These are phyloP conservation scores for Drosophila picticornis DNA, from an alignment of 2,888 invertebrate species.

Conservation along the genomic window DNA sequence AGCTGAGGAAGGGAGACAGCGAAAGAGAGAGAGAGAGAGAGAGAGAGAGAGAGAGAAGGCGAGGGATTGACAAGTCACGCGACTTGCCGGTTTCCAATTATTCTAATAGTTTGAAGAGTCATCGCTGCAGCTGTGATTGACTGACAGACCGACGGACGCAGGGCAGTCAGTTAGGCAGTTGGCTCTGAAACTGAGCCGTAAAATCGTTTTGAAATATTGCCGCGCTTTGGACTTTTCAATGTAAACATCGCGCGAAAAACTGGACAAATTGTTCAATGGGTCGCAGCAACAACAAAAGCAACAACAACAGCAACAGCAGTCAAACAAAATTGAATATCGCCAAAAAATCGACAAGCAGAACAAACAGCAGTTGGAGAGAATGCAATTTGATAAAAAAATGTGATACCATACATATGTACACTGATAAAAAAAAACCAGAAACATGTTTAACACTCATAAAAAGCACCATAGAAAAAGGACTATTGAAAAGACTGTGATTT, in stretches of 20 bases:
- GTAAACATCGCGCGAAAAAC: constrained; percentile 73
- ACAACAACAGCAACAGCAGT: constrained; percentile 65
- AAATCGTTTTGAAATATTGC: constrained; percentile 68
- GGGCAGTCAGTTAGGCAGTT: not conserved
- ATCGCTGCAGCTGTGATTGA: constrained; percentile 37
- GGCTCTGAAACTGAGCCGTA: constrained; percentile 2
- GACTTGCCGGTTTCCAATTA: constrained; percentile 49
- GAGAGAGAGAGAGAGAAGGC: constrained; percentile 12
- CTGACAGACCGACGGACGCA: constrained; percentile 11
- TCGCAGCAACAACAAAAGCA: constrained; percentile 17
- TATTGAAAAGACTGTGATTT: not conserved
- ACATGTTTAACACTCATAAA: no score
- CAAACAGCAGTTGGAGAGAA: constrained; percentile 23
- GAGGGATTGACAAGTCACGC: constrained; percentile 44
- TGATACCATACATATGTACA: not conserved
- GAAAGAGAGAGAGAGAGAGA: no score
- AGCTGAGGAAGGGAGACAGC: not conserved
- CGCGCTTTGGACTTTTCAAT: constrained; percentile 61
- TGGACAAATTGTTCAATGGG: constrained; percentile 72
- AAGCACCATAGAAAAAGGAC: no score
- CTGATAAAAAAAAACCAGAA: not conserved
- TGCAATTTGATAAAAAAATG: constrained; percentile 16
- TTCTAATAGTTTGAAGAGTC: constrained; percentile 52
- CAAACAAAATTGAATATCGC: constrained; percentile 83
- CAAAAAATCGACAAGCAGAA: constrained; percentile 58